Conservation (phyloP, 2,797 vertebrate species). For the Ispidina lecontei region DNA sequence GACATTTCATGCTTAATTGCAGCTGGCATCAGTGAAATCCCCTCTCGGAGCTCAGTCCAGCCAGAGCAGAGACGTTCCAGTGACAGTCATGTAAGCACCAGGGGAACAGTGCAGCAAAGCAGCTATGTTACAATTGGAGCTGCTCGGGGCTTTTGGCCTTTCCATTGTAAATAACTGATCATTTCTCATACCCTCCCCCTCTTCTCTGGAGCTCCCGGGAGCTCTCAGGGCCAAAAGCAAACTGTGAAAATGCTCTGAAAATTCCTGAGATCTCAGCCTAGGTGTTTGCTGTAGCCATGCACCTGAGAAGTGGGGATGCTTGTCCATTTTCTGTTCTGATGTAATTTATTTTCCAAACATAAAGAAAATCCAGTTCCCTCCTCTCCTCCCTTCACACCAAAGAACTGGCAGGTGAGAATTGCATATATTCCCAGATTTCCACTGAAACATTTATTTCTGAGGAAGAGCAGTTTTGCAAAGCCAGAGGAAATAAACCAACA, state of each 20-base stretch:
- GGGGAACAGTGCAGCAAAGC: background rate
- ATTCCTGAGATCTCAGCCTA: background rate
- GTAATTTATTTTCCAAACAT: background rate
- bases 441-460: background rate
- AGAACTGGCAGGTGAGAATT: background rate
- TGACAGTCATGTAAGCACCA: background rate
- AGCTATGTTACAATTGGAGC: background rate
- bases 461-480: background rate
- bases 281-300: background rate
- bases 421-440: background rate
- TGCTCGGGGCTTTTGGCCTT: background rate
- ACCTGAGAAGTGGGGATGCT: background rate
- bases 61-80: background rate
- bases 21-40: conserved; percentile 5
- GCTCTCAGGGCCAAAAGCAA: background rate
- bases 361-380: background rate
- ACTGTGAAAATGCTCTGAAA: background rate
- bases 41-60: background rate
- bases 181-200: background rate
- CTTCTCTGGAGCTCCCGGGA: background rate
- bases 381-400: background rate
- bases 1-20: background rate
- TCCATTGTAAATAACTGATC: background rate
- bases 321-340: background rate
- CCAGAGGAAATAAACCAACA: background rate